Conservation (phyloP, 2,113 vertebrate species). For the Hystrix brachyura region DNA sequence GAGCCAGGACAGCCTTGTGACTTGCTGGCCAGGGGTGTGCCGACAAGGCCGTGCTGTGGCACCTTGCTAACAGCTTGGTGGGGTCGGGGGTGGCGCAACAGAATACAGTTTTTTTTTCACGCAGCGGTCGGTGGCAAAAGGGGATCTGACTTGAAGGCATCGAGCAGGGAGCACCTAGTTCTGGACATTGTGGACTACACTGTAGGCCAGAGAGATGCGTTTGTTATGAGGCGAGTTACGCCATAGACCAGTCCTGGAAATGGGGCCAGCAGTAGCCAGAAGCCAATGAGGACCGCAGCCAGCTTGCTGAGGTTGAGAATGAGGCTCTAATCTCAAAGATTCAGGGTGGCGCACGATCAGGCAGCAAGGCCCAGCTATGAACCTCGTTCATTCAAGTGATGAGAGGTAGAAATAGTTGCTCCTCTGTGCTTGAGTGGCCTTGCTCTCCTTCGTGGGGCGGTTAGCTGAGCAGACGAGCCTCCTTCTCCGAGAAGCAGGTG, state of each 20-base stretch:
- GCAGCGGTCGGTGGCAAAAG: neutral
- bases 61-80: neutral
- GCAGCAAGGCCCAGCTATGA: neutral
- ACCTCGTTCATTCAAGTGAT: neutral
- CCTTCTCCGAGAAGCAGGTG: neutral
- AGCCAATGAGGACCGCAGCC: neutral
- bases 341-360: neutral
- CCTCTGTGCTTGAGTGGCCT: neutral
- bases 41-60: neutral
- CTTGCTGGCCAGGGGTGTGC: neutral
- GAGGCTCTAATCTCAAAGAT: neutral
- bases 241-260: neutral
- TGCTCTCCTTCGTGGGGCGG: neutral
- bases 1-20: neutral
- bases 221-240: neutral
- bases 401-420: neutral
- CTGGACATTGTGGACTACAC: neutral
- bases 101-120: neutral
- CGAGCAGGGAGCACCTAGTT: neutral
- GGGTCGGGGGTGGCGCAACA: neutral
- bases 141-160: conserved; percentile 7
- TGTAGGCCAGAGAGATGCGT: neutral
- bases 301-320: neutral
- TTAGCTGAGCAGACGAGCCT: neutral
- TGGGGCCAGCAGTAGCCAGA: neutral